Percentiles rank a stretch among this genome's conserved stretches.
Evolutionary conservation across 2,797 vertebrate genomes (phyloP).

Genomic region (Cetoscarus ocellatus): DNA sequence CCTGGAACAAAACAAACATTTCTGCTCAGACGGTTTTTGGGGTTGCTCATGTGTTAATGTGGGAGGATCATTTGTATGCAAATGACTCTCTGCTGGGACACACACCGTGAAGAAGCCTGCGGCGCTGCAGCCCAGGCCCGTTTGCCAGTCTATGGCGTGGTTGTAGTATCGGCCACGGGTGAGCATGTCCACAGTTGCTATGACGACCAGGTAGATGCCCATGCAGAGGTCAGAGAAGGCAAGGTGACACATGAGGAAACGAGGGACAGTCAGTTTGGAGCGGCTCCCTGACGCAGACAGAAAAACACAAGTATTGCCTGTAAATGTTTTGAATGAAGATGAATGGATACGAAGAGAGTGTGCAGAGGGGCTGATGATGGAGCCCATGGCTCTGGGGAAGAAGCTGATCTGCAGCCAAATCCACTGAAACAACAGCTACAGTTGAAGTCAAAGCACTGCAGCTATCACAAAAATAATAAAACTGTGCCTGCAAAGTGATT

Average conservation of each 20-base stretch:
- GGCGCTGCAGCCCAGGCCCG: slow-evolving; percentile 88
- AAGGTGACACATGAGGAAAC: slow-evolving; percentile 97
- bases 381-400: too few species aligned
- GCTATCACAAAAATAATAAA: too few species aligned
- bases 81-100: neutral
- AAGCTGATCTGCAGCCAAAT: too few species aligned
- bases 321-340: too few species aligned
- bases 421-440: too few species aligned
- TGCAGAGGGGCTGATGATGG: too few species aligned
- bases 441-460: too few species aligned
- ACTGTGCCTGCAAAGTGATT: too few species aligned
- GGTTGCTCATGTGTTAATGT: neutral
- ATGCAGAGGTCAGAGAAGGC: slow-evolving; percentile 97
- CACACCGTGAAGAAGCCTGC: slow-evolving; percentile 93
- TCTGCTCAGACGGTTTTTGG: neutral
- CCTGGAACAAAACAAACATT: slow-evolving; percentile 49
- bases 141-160: slow-evolving; percentile 96
- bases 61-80: too few species aligned
- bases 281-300: slow-evolving; percentile 80
- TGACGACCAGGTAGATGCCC: slow-evolving; percentile 93
- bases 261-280: slow-evolving; percentile 94
- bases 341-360: too few species aligned
- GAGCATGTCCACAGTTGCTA: slow-evolving; percentile 91
- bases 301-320: neutral
- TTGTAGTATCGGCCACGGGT: slow-evolving; percentile 94